Conservation (phyloP, 2,888 invertebrate genomes). For the Pheosia gnoma region DNA sequence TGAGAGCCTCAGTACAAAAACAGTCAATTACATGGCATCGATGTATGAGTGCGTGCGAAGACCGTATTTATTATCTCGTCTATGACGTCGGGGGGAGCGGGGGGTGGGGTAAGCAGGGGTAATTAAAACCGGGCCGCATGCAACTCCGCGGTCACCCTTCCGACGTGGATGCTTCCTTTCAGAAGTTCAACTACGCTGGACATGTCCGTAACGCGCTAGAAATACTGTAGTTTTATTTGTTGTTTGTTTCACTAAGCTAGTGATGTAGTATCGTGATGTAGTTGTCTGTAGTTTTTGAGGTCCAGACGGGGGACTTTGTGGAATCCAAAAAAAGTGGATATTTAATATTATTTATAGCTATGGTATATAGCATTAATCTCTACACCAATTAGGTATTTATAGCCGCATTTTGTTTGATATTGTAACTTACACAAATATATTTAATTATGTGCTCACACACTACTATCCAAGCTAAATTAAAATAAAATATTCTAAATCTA, state of each 20-base stretch:
- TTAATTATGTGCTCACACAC: too few species aligned
- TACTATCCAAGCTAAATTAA: too few species aligned
- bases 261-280: not conserved
- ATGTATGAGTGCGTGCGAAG: constrained; percentile 60
- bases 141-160: constrained; percentile 45
- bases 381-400: too few species aligned
- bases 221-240: not conserved
- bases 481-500: too few species aligned
- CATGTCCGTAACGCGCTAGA: constrained; percentile 2
- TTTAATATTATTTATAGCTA: too few species aligned
- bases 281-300: not conserved
- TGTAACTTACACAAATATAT: too few species aligned
- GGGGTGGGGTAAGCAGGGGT: constrained; percentile 39
- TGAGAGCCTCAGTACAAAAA: constrained; percentile 16
- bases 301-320: too few species aligned
- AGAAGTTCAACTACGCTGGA: constrained; percentile 35
- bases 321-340: too few species aligned
- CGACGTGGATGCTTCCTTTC: constrained; percentile 46
- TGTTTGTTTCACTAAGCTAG: not conserved
- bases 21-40: constrained; percentile 9
- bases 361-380: too few species aligned
- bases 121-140: constrained; percentile 58
- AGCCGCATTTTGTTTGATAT: too few species aligned
- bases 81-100: not conserved
- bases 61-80: constrained; percentile 58